These are phyloP conservation scores for Ameiurus melas DNA, from an alignment of 2,113 vertebrate species.

Conservation along the genomic window DNA sequence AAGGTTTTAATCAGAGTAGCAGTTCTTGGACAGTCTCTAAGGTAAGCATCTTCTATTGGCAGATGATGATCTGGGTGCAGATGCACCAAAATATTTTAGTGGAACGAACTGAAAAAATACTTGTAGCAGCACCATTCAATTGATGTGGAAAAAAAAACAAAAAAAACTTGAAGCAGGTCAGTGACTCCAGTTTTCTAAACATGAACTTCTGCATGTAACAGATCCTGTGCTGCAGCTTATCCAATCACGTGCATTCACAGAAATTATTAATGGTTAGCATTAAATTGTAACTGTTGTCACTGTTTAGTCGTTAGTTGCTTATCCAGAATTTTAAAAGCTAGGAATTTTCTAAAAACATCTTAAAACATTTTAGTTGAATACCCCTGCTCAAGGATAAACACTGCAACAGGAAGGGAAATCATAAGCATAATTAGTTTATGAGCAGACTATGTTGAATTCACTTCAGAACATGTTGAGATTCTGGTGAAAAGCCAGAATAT, in stretches of 20 bases:
- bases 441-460: constrained; percentile 3
- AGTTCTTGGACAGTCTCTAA: neutral
- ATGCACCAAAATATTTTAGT: neutral
- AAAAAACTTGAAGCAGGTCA: neutral
- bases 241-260: neutral
- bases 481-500: neutral
- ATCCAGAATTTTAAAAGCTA: neutral
- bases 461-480: neutral
- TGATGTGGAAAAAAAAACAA: too few relatives aligned
- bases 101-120: neutral
- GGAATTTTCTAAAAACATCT: neutral
- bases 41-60: neutral
- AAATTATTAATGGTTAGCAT: neutral
- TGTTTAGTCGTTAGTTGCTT: neutral
- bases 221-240: neutral
- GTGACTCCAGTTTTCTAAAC: neutral
- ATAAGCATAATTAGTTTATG: neutral
- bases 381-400: neutral
- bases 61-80: neutral
- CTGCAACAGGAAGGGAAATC: neutral
- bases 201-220: neutral
- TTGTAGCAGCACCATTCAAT: neutral
- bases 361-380: neutral
- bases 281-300: neutral
- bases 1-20: neutral